phyloP scores from a whole-genome alignment of 1,140 invertebrate species.

The Sminthurinus signatus region DNA sequence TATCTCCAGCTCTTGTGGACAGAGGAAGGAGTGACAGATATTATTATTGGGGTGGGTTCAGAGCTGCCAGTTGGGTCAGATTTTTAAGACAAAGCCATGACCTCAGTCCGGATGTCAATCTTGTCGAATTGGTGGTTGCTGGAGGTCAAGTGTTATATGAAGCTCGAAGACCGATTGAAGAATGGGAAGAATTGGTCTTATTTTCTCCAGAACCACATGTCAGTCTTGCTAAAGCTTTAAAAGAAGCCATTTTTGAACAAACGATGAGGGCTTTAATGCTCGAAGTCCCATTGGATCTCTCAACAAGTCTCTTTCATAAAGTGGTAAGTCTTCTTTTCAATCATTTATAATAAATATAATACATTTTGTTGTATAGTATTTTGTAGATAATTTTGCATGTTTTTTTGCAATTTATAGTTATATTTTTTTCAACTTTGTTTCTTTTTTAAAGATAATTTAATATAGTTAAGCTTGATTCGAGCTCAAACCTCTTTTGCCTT shows the following conservation, averaged over 20 bases:
- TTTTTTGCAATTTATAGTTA: too few relatives aligned
- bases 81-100: conserved; percentile 30
- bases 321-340: conserved; percentile 36
- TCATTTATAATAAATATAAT: too few relatives aligned
- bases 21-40: conserved; percentile 22
- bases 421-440: too few relatives aligned
- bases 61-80: conserved; percentile 36
- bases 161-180: conserved; percentile 29
- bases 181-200: conserved; percentile 36
- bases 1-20: conserved; percentile 22
- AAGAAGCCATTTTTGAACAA: conserved; percentile 41
- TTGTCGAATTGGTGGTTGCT: conserved; percentile 33
- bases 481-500: too few relatives aligned
- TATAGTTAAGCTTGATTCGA: too few relatives aligned
- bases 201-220: conserved; percentile 35
- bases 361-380: too few relatives aligned
- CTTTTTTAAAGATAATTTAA: too few relatives aligned
- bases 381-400: too few relatives aligned
- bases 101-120: conserved; percentile 35
- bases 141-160: conserved; percentile 37
- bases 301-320: conserved; percentile 39
- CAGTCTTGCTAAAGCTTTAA: conserved; percentile 37
- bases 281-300: conserved; percentile 40
- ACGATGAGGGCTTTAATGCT: conserved; percentile 39
- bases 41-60: conserved; percentile 33